A percentile compares a stretch with the other conserved stretches of the same genome.
phyloP scores from a whole-genome alignment of 2,797 vertebrate genomes.

The Argentina silus region DNA sequence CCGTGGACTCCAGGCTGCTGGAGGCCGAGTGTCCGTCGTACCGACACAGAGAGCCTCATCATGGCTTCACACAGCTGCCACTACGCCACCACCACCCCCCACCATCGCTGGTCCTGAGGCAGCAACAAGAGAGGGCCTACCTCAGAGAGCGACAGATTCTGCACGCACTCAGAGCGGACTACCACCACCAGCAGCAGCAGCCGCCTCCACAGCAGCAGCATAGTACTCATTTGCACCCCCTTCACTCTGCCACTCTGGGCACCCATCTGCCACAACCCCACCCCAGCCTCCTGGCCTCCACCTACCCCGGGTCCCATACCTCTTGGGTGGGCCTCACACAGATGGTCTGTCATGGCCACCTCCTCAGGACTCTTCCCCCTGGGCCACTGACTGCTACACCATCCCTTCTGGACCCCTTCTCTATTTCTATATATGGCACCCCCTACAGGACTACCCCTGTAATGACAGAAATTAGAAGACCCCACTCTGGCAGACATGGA shows the following conservation, averaged over 20 bases:
- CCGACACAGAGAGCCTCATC: slow-evolving; percentile 19
- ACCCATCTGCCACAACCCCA: slow-evolving; percentile 31
- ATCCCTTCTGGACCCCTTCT: slow-evolving; percentile 30
- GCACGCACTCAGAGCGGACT: slow-evolving; percentile 30
- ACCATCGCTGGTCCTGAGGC: slow-evolving; percentile 40
- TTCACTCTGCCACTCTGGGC: slow-evolving; percentile 38
- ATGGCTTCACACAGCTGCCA: slow-evolving; percentile 22
- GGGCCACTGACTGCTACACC: slow-evolving; percentile 28
- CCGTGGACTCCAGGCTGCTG: slow-evolving; percentile 17
- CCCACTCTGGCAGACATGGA: background rate
- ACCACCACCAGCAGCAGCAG: slow-evolving; percentile 27
- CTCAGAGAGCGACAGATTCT: slow-evolving; percentile 41
- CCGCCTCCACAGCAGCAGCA: too few species aligned
- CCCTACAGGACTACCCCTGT: slow-evolving; percentile 43
- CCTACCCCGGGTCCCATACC: slow-evolving; percentile 35
- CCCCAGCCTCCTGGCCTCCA: slow-evolving; percentile 35
- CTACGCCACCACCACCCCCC: slow-evolving; percentile 12
- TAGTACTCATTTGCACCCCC: slow-evolving; percentile 24
- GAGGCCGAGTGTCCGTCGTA: background rate
- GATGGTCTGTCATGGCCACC: slow-evolving; percentile 13
- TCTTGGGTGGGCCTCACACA: slow-evolving; percentile 29
- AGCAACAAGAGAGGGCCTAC: slow-evolving; percentile 51
- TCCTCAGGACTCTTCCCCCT: slow-evolving; percentile 26
- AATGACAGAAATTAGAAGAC: background rate
- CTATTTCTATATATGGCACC: slow-evolving; percentile 24